phyloP scores from a whole-genome alignment of 2,113 vertebrate species.

The Strix uralensis region DNA sequence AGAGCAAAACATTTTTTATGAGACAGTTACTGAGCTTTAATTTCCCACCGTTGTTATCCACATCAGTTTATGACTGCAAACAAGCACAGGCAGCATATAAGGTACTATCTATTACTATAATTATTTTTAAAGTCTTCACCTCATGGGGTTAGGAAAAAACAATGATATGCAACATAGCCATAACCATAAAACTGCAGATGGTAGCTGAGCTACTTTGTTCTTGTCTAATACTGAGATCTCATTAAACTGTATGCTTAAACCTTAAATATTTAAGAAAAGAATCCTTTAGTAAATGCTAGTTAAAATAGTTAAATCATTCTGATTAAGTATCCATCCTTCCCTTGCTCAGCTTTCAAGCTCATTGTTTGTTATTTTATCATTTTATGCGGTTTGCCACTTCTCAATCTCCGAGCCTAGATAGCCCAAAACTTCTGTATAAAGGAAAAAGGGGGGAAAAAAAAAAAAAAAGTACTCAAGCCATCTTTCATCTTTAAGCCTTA shows the following conservation, averaged over 20 bases:
- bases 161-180: background rate
- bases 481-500: background rate
- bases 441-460: background rate
- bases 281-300: background rate
- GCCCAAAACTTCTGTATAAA: background rate
- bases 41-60: background rate
- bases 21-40: constrained; percentile 15
- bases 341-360: background rate
- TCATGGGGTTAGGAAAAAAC: background rate
- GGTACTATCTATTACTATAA: background rate
- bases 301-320: background rate
- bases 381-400: background rate
- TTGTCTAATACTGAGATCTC: background rate
- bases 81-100: background rate
- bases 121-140: constrained; percentile 27
- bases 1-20: background rate
- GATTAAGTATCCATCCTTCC: background rate
- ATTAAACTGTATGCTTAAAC: background rate
- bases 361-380: background rate
- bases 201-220: background rate
- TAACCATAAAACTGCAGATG: constrained; percentile 32
- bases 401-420: background rate
- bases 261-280: background rate
- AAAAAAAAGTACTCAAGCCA: background rate
- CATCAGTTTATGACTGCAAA: background rate